Evolutionary conservation across 2,113 vertebrate genomes (phyloP).

Genomic region (Spheniscus mendiculus): DNA sequence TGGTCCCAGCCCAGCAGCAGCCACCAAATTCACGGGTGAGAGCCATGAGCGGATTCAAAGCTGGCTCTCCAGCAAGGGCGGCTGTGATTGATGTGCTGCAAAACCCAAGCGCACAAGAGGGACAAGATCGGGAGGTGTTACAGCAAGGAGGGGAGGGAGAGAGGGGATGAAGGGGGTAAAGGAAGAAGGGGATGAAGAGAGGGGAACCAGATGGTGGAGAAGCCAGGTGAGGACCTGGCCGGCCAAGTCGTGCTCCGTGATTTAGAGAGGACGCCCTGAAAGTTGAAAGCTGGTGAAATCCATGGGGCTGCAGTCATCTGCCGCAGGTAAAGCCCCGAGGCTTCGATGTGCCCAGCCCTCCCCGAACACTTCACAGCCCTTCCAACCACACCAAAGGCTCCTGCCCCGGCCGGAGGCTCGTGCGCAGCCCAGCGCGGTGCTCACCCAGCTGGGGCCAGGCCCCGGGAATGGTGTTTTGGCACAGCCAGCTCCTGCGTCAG

Average conservation of each 20-base stretch:
- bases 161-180: background rate
- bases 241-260: rapidly evolving
- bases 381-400: background rate
- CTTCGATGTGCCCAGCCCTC: background rate
- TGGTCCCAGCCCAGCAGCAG: background rate
- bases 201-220: background rate
- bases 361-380: background rate
- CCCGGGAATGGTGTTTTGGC: background rate
- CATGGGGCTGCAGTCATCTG: rapidly evolving
- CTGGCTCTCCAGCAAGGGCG: background rate
- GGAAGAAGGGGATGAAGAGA: background rate
- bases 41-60: background rate
- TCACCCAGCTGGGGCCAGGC: background rate
- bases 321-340: background rate
- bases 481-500: background rate
- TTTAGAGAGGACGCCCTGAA: background rate
- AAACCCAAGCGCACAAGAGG: background rate
- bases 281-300: background rate
- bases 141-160: background rate
- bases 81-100: background rate
- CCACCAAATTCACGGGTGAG: background rate
- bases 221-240: background rate
- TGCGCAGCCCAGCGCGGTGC: background rate
- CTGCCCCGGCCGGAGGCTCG: background rate
- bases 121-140: background rate